phyloP scores from a whole-genome alignment of 1,140 invertebrate species.

The Thaumatotibia leucotreta region DNA sequence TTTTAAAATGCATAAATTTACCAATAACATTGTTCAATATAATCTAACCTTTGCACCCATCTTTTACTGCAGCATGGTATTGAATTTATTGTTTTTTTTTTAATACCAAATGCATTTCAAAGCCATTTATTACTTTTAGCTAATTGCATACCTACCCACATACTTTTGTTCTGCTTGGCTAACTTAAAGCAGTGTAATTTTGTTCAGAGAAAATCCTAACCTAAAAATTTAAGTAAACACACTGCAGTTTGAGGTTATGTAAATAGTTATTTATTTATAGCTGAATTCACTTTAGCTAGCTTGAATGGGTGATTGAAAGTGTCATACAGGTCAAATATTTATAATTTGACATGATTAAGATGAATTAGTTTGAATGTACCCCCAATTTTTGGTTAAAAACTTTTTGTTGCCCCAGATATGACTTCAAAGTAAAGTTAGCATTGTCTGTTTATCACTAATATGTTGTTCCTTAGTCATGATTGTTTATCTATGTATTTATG shows the following conservation, averaged over 20 bases:
- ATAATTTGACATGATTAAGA: too few relatives aligned
- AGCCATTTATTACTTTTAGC: neutral
- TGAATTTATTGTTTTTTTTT: neutral
- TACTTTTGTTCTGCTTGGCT: neutral
- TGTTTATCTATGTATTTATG: too few relatives aligned
- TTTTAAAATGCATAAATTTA: neutral
- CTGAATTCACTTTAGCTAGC: too few relatives aligned
- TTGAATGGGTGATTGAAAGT: too few relatives aligned
- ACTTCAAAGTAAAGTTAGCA: too few relatives aligned
- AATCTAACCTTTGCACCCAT: neutral
- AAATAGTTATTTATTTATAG: neutral
- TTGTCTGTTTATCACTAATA: too few relatives aligned
- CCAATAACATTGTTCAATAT: neutral
- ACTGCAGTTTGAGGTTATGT: neutral
- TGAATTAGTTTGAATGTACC: too few relatives aligned
- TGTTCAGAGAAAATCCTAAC: neutral
- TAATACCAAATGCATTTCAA: neutral
- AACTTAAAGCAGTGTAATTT: neutral
- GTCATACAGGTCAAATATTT: too few relatives aligned
- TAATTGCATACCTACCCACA: neutral
- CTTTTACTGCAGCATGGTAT: neutral
- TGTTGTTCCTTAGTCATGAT: too few relatives aligned
- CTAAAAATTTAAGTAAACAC: neutral
- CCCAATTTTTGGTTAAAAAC: too few relatives aligned
- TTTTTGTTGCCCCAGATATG: too few relatives aligned